Evolutionary conservation across 2,888 invertebrate genomes (phyloP).

Genomic region (Allygus modestus): DNA sequence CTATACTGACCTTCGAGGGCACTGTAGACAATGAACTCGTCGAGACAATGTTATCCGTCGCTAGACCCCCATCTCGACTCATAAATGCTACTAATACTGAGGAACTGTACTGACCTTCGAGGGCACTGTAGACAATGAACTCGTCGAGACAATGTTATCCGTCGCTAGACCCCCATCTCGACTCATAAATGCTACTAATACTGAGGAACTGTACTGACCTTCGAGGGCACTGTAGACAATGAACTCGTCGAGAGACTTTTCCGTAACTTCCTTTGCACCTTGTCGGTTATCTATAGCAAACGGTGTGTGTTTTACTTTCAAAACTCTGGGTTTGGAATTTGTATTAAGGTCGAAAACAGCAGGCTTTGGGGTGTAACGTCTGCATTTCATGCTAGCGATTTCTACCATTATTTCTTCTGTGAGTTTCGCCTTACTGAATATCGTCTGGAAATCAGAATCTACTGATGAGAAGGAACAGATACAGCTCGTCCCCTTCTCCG

Average conservation of each 20-base stretch:
- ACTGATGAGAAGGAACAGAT: conserved; percentile 47
- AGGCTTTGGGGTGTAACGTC: conserved; percentile 40
- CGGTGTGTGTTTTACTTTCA: conserved; percentile 61
- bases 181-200: no score
- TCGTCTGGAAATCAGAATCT: conserved; percentile 37
- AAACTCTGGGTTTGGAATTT: conserved; percentile 62
- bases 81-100: no score
- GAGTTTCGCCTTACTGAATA: not conserved
- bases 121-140: no score
- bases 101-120: no score
- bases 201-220: no score
- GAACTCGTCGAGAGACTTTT: conserved; percentile 54
- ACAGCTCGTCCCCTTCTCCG: conserved; percentile 13
- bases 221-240: conserved; percentile 56
- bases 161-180: no score
- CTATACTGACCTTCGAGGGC: no score
- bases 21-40: no score
- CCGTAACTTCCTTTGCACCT: conserved; percentile 63
- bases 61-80: no score
- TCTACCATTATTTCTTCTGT: conserved; percentile 25
- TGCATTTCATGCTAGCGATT: conserved; percentile 54
- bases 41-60: no score
- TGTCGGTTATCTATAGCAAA: conserved; percentile 55
- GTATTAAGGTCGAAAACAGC: conserved; percentile 45
- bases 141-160: no score